Evolutionary conservation across 2,888 invertebrate genomes (phyloP), one percentile per base, ranked within the genome.

Genomic region (Dicranocentrus wangi): DNA sequence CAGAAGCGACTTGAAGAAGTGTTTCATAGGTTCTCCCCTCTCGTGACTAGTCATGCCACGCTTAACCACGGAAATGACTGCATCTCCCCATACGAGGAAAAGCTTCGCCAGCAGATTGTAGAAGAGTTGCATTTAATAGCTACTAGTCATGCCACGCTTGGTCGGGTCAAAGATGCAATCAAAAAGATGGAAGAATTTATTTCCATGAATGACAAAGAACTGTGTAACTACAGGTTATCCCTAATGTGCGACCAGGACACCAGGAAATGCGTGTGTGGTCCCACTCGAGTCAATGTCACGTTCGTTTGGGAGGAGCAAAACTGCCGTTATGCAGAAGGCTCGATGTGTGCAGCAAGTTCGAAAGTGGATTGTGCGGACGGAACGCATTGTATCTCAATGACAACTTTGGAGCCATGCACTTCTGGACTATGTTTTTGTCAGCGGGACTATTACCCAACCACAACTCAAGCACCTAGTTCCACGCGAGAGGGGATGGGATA

Each of bases 121-220:
- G 80, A 80, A 28, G 73, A 73, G 23, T 60, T 80, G 1, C 80
- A 72, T 55, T 21, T 61, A 69, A 80, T 80, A 60, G 80, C 80
- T 10, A 73, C 60, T 0, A 47, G 47, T 47, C 60, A 61, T 17
- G 43, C 55, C 2, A 71, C 71, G 2, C 27, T 73, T 5, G 63
- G 66, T 27, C 53, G 25, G 8, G 51, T 73, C n/a, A 80, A 73
- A 27, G 80, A 69, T 25, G 61, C 73, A 19, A 80, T 80, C 15
- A 47, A 63, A 15, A 80, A 80, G 51, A 80, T 80, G 80, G 80
- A 80, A 43, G 55, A 80, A 60, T 80, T 80, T 55, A 80, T 80
- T 13, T 80, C 80, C 39, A 80, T 80, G 73, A 80, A 80, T 69
- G 80, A 73, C 43, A 80, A 80, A 19, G 80, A 80, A 39, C 23